These are phyloP conservation scores for Piezodorus guildinii DNA, from an alignment of 1,140 invertebrate species.

Conservation along the genomic window DNA sequence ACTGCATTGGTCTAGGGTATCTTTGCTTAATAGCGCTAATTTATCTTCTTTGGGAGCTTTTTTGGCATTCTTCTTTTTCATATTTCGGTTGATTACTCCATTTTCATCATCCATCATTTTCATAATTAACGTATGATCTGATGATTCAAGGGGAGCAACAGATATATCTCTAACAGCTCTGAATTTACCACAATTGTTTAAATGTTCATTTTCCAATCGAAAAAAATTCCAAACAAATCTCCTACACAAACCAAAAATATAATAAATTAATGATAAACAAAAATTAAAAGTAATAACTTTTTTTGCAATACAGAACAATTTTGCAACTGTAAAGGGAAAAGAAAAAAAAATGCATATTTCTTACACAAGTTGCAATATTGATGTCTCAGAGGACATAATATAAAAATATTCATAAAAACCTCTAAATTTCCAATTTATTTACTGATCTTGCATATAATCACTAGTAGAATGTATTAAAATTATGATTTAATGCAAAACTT, in stretches of 20 bases:
- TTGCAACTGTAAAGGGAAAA: too few relatives aligned
- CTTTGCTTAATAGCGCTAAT: not conserved
- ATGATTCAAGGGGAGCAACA: conserved; percentile 67
- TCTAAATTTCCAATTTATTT: too few relatives aligned
- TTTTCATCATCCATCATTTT: conserved; percentile 93
- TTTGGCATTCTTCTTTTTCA: conserved; percentile 26
- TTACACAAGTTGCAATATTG: too few relatives aligned
- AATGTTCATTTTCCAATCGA: conserved; percentile 84
- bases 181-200: conserved; percentile 91
- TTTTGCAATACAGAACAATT: too few relatives aligned
- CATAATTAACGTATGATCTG: conserved; percentile 78
- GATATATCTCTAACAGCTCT: conserved; percentile 82
- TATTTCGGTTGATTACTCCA: conserved; percentile 62
- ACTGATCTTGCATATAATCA: too few relatives aligned
- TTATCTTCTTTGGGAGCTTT: conserved; percentile 28
- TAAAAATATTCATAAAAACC: too few relatives aligned
- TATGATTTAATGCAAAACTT: too few relatives aligned
- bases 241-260: conserved; percentile 31
- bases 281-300: too few relatives aligned
- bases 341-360: too few relatives aligned
- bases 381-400: too few relatives aligned
- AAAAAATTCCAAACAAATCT: conserved; percentile 90
- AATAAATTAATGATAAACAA: too few relatives aligned
- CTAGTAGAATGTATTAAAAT: too few relatives aligned
- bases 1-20: not conserved